Evolutionary conservation across 2,797 vertebrate species (phyloP).

Genomic region (Antrozous pallidus): DNA sequence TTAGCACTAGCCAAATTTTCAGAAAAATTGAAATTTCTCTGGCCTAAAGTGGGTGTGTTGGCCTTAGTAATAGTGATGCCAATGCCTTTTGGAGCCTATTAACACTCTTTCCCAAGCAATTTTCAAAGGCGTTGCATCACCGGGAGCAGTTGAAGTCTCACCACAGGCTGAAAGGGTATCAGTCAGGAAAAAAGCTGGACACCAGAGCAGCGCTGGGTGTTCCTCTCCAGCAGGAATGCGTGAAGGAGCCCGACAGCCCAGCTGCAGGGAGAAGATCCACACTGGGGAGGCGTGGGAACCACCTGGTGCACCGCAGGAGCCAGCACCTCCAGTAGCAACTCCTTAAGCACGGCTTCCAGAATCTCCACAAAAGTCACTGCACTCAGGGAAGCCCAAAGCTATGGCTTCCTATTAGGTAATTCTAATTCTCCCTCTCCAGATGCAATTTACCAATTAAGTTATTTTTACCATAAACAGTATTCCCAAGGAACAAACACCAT

Average conservation of each 20-base stretch:
- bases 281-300: neutral
- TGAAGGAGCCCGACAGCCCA: neutral
- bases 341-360: neutral
- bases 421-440: neutral
- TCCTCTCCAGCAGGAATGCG: too few species aligned
- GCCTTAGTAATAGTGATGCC: neutral
- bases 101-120: neutral
- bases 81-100: neutral
- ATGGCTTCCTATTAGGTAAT: neutral
- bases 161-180: neutral
- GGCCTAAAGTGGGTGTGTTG: neutral
- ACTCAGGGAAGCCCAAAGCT: neutral
- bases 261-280: neutral
- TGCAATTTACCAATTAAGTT: neutral
- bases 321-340: neutral
- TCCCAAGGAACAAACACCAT: neutral
- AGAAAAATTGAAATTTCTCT: neutral
- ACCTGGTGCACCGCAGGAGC: neutral
- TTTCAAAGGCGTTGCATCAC: neutral
- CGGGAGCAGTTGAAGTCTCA: neutral
- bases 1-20: neutral
- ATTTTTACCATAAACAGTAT: neutral
- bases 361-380: neutral
- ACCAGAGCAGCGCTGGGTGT: neutral
- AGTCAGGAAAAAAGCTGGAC: neutral